Percentiles rank a stretch among this genome's conserved stretches.
phyloP scores from a whole-genome alignment of 1,140 invertebrate genomes.

The Cyphomyrmex costatus region DNA sequence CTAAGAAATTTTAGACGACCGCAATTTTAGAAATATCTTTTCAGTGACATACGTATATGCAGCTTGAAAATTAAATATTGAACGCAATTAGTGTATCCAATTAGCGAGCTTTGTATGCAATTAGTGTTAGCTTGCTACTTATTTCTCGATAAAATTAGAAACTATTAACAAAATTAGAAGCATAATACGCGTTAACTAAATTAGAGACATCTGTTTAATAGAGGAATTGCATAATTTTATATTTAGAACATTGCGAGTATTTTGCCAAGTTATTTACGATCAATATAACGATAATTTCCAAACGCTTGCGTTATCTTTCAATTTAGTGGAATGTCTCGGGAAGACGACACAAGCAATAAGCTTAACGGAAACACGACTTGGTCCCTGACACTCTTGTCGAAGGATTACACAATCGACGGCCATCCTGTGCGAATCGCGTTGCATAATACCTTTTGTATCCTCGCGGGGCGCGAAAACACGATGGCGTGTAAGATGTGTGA shows the following conservation, averaged over 20 bases:
- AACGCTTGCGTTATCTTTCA: constrained; percentile 2
- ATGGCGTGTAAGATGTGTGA: constrained; percentile 64
- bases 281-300: neutral
- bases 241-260: neutral
- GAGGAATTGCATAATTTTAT: neutral
- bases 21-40: constrained; percentile 20
- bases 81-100: constrained; percentile 26
- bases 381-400: constrained; percentile 62
- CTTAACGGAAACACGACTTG: constrained; percentile 58
- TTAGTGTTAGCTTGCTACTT: constrained; percentile 8
- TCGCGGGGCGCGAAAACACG: constrained; percentile 68
- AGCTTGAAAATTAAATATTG: constrained; percentile 39
- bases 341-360: constrained; percentile 47
- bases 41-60: neutral
- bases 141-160: constrained; percentile 28
- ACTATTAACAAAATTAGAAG: constrained; percentile 43
- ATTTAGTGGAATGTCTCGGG: constrained; percentile 23
- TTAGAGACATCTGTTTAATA: constrained; percentile 33
- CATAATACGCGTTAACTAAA: constrained; percentile 2
- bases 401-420: constrained; percentile 67
- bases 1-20: neutral
- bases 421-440: constrained; percentile 56
- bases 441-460: constrained; percentile 73
- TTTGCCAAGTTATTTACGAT: neutral
- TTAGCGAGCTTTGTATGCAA: constrained; percentile 2